Conservation (phyloP, 2,113 vertebrate species). For the Antechinus flavipes region DNA sequence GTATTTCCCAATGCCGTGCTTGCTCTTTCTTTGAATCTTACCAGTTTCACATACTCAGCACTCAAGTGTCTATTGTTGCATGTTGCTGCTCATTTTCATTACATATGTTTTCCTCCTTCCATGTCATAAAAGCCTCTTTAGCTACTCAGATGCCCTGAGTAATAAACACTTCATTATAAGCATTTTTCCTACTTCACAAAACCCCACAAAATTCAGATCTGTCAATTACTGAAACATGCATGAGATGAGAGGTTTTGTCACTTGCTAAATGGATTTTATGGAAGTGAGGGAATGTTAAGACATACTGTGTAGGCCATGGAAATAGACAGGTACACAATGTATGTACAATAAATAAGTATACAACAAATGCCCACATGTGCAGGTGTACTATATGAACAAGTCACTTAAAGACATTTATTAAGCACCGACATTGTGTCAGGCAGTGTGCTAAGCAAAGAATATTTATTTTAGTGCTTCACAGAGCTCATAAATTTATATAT, state of each 20-base stretch:
- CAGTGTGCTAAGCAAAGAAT: neutral
- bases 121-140: conserved; percentile 32
- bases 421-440: neutral
- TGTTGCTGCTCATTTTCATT: conserved; percentile 53
- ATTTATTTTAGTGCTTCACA: neutral
- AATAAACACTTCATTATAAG: conserved; percentile 68
- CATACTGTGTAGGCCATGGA: conserved; percentile 8
- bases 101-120: conserved; percentile 40
- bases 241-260: conserved; percentile 44
- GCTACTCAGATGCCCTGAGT: conserved; percentile 39
- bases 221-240: conserved; percentile 47
- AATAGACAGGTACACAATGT: conserved; percentile 19
- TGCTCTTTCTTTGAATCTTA: conserved; percentile 60
- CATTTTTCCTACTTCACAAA: conserved; percentile 53
- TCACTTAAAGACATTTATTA: neutral
- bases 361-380: neutral
- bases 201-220: conserved; percentile 56
- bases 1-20: conserved; percentile 25
- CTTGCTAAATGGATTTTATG: conserved; percentile 36
- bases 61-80: conserved; percentile 26
- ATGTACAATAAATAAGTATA: neutral
- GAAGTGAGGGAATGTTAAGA: conserved; percentile 38
- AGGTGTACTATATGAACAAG: neutral
- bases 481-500: neutral
- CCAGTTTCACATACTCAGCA: conserved; percentile 65